A percentile compares a stretch with the other conserved stretches of the same genome.
Conservation (phyloP, 1,140 invertebrate genomes). For the Metopolophium dirhodum region DNA sequence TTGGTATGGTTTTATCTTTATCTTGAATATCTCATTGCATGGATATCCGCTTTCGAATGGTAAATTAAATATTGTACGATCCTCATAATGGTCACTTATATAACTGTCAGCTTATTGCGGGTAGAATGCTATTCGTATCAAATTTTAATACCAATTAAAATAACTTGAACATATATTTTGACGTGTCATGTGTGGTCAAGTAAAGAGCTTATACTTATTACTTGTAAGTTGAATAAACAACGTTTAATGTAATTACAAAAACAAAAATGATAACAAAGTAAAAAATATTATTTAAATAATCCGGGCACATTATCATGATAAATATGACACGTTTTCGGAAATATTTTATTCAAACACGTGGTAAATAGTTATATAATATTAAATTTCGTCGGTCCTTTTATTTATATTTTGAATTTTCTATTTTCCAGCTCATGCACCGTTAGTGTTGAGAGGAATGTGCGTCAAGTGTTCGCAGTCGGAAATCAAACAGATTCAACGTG, state of each 20-base stretch:
- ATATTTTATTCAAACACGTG: not conserved
- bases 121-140: too few relatives aligned
- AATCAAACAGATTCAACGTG: slow-evolving; percentile 73
- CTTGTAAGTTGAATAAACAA: not conserved
- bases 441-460: slow-evolving; percentile 73
- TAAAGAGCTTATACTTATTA: not conserved
- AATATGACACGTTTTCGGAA: not conserved
- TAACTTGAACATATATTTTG: not conserved
- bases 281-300: not conserved
- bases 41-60: not conserved
- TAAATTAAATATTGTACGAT: not conserved
- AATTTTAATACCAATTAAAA: not conserved
- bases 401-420: slow-evolving; percentile 57
- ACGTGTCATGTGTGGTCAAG: not conserved
- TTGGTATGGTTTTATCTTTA: not conserved
- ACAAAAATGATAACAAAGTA: not conserved
- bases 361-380: not conserved
- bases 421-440: slow-evolving; percentile 72
- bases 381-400: not conserved
- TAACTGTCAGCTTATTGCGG: not conserved
- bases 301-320: too few relatives aligned
- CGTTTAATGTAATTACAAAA: not conserved
- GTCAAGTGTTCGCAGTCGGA: slow-evolving; percentile 73
- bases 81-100: not conserved
- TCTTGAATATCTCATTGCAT: not conserved